Base-by-base conservation (phyloP, 2,888 invertebrate species). In the Frankliniella intonsa region DNA sequence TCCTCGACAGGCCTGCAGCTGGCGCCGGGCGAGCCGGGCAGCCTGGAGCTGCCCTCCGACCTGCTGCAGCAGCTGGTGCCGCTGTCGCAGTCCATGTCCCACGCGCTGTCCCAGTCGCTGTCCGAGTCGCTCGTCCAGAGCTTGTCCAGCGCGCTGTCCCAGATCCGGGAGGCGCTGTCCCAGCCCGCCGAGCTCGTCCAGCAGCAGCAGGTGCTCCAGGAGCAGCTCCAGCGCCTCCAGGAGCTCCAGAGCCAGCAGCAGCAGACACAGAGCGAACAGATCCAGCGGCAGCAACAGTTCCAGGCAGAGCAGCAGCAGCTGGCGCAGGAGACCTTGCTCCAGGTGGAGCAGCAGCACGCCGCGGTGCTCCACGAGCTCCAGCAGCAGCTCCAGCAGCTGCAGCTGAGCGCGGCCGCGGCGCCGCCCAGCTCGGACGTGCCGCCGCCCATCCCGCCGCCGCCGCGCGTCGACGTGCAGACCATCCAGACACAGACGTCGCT, bases 21-120 rank as follows among this genome's bases (percentile, higher is more conserved):
- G 11, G 10, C 25, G 25, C 69, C 69, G 7, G 69, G 94, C 10
- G 92, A 92, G 86, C 91, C 92, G 0, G 93, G 93, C 0, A 91
- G 92, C 82, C 90, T 94, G 81, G 92, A 93, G 86, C 89, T 93
- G 84, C 92, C 93, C 0, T 91, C 92, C 50, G 91, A 92, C 10
- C 91, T 94, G 82, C 91, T 93, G 82, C 92, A 93, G 85, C 91
- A 83, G 55, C 38, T 85, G 81, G 83, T 83, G 10, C 69, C 69
- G 69, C 69, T 76, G 25, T 76, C 69, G 25, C 69, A 76, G 69
- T 76, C 69, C 69, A 76, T 76, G 69, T 76, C 69, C 9, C 69
- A 76, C 25, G 69, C 69, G 11, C 69, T 76, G 25, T 76, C 69
- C 22, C 69, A 76, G 69, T 76, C 69, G 69, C 69, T 76, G 69